These are phyloP conservation scores for Melinaea menophilus DNA, from an alignment of 2,888 invertebrate species.

Conservation along the genomic window DNA sequence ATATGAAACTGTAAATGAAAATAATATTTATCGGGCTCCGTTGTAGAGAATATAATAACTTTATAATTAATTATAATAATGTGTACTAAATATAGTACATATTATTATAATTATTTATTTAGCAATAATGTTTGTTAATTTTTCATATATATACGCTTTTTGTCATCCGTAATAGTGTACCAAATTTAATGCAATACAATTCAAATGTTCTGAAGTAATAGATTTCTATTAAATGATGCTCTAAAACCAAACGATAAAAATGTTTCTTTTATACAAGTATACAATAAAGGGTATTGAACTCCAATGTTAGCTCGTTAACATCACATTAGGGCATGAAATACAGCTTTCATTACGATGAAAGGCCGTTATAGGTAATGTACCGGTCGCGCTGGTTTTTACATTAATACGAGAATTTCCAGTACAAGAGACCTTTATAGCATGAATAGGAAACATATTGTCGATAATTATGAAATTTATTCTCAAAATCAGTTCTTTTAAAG, in stretches of 20 bases:
- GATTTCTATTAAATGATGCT: not conserved
- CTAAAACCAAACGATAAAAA: not conserved
- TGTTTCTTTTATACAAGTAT: constrained; percentile 3
- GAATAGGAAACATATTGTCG: too few species aligned
- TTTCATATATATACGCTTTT: too few species aligned
- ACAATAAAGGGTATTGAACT: constrained; percentile 35
- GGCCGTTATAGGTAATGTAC: constrained; percentile 25
- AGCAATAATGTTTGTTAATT: too few species aligned
- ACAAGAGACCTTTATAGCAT: constrained; percentile 7
- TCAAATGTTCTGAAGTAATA: too few species aligned
- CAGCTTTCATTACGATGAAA: constrained; percentile 42
- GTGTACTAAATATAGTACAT: too few species aligned
- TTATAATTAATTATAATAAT: too few species aligned
- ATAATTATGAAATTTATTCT: too few species aligned
- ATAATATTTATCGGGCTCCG: too few species aligned
- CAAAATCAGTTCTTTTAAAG: too few species aligned
- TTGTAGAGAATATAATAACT: too few species aligned
- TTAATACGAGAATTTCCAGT: constrained; percentile 32
- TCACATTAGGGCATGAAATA: constrained; percentile 45
- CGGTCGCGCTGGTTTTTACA: constrained; percentile 28
- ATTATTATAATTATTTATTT: not conserved
- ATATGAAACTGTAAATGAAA: too few species aligned
- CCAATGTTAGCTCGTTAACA: constrained; percentile 46
- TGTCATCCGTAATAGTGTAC: not conserved
- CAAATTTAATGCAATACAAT: not conserved